Conservation (phyloP, 2,888 invertebrate species). For the Gymnocheta viridis region DNA sequence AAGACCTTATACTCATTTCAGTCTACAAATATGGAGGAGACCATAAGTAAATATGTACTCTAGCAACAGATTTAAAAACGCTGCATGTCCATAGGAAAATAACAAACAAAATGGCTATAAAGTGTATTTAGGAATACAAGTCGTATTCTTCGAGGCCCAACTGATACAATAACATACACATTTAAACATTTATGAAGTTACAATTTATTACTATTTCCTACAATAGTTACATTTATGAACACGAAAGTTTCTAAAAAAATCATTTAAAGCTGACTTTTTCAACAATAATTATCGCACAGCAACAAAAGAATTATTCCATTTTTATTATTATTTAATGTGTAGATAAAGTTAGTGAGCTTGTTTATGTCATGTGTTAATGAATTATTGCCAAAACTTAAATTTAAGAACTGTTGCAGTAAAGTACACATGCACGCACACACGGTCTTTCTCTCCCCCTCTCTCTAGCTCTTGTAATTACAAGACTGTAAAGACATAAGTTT, state of each 20-base stretch:
- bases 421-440: background rate
- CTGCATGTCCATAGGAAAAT: background rate
- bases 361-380: constrained; percentile 64
- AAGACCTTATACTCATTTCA: background rate
- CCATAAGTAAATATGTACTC: background rate
- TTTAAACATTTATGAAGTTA: background rate
- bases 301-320: background rate
- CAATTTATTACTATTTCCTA: constrained; percentile 39
- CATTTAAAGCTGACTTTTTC: constrained; percentile 21
- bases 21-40: background rate
- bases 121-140: constrained; percentile 23
- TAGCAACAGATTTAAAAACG: background rate
- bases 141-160: constrained; percentile 1
- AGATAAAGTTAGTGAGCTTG: background rate
- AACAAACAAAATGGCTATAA: background rate
- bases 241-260: constrained; percentile 18
- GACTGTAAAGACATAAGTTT: background rate
- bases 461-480: background rate
- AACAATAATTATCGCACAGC: background rate
- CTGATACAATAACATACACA: background rate
- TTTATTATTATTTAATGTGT: background rate
- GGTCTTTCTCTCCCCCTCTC: no score
- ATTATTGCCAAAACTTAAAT: constrained; percentile 53
- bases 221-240: constrained; percentile 27
- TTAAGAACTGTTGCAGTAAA: constrained; percentile 14